Evolutionary conservation across 2,113 vertebrate species (phyloP).

Genomic region (Thunnus thynnus): DNA sequence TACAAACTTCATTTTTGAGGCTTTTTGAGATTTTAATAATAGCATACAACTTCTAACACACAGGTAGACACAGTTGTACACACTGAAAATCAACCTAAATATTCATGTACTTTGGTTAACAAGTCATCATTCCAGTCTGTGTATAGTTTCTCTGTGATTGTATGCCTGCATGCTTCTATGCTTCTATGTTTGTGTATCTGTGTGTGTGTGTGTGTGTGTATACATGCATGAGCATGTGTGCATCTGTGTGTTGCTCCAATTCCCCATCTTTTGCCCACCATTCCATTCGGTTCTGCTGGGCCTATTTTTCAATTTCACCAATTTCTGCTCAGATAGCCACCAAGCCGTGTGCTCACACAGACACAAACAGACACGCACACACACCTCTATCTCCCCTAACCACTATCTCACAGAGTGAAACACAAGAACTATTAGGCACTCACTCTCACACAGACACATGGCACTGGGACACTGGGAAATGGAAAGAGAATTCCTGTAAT

Average conservation of each 20-base stretch:
- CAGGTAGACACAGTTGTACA: background rate
- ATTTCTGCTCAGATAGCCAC: slow-evolving; percentile 69
- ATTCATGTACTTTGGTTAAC: background rate
- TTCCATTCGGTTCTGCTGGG: slow-evolving; percentile 51
- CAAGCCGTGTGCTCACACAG: slow-evolving; percentile 1
- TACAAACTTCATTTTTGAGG: background rate
- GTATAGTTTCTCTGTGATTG: background rate
- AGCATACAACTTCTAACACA: background rate
- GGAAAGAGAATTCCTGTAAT: slow-evolving; percentile 65
- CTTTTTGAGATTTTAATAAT: slow-evolving; percentile 13
- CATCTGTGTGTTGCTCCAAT: slow-evolving; percentile 6
- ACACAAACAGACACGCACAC: slow-evolving; percentile 2
- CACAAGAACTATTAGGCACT: slow-evolving; percentile 54
- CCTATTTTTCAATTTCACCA: slow-evolving; percentile 76
- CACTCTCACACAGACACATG: slow-evolving; percentile 36
- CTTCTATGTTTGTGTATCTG: slow-evolving; percentile 2
- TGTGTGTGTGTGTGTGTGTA: background rate
- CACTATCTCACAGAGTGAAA: slow-evolving; percentile 54
- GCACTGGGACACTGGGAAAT: slow-evolving; percentile 40
- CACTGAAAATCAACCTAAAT: slow-evolving; percentile 12
- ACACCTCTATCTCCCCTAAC: slow-evolving; percentile 30
- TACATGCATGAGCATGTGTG: background rate
- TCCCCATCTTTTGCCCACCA: slow-evolving; percentile 33
- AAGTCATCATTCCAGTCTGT: background rate
- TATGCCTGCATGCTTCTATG: background rate